Base-by-base conservation (phyloP, 1,140 invertebrate species). In the Harpegnathos saltator region DNA sequence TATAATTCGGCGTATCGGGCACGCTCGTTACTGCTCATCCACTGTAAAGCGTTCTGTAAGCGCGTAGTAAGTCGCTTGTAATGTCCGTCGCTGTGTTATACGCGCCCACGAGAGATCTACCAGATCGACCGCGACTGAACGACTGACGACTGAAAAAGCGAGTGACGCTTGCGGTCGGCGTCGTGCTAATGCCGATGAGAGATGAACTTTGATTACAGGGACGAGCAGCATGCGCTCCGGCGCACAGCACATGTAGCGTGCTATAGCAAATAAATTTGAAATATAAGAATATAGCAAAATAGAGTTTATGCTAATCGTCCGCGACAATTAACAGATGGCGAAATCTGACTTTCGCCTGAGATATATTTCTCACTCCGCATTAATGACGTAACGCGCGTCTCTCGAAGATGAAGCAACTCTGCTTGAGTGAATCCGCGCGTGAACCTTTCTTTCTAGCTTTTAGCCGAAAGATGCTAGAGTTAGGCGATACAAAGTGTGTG, bases 131-230 rank as follows among this genome's bases (percentile, higher is more conserved):
- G 74, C 74, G 62, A n/a, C n/a, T n/a, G n/a, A n/a, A n/a, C n/a
- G n/a, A n/a, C 66, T 77, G 66, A 77, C 73, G 74, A 77, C 74
- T 50, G 74, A 77, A 77, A 77, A 77, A 77, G 19, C 62, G 62
- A 77, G 62, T 66, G 61, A 77, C 26, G 26, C 3, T 44, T n/a
- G n/a, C 38, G 38, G 7, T 9, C 38, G 38, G 19, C 74, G 44
- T 77, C 62, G 19, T 77, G 26, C 62, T 77, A 77, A 77, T n/a
- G n/a, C 54, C 74, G 19, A 77, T 62, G 61, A 77, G 61, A 77
- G 74, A 77, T 77, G 74, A 66, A 66, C 74, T 77, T 56, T 77
- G 74, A 77, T 77, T 77, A 77, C 15, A n/a, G 50, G 66, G 61
- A 66, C 26, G 73, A 77, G 48, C 73, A 19, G 48, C 7, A 58